Conservation (phyloP, 2,888 invertebrate species). For the Parnassius glacialis region DNA sequence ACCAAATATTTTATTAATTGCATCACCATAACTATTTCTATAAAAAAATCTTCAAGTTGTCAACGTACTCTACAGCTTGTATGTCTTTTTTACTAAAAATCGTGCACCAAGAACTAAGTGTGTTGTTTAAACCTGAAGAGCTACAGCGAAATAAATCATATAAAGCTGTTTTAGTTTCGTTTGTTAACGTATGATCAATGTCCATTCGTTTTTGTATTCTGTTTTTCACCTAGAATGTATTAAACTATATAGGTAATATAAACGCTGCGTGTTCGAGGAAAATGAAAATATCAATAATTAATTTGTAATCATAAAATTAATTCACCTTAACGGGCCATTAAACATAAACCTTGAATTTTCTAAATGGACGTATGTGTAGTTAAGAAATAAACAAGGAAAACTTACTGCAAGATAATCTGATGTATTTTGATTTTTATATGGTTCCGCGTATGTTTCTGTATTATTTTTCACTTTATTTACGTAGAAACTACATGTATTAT, state of each 20-base stretch:
- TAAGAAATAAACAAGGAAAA: not conserved
- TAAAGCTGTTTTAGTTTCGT: slow-evolving; percentile 82
- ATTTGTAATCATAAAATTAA: not conserved
- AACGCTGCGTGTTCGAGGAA: not conserved
- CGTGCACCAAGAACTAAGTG: slow-evolving; percentile 88
- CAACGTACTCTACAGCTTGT: slow-evolving; percentile 86
- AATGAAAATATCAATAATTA: not conserved
- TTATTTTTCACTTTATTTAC: slow-evolving; percentile 49
- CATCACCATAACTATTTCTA: slow-evolving; percentile 65
- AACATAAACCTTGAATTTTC: too few relatives aligned
- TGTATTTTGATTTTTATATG: slow-evolving; percentile 45
- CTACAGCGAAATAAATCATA: slow-evolving; percentile 90
- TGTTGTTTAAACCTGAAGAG: slow-evolving; percentile 78
- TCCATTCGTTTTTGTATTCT: slow-evolving; percentile 78
- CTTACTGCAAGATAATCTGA: slow-evolving; percentile 61
- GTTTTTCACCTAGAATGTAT: slow-evolving; percentile 51
- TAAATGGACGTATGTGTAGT: not conserved
- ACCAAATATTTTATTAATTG: slow-evolving; percentile 82
- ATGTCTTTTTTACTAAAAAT: slow-evolving; percentile 86
- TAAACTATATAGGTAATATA: not conserved
- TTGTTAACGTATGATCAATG: slow-evolving; percentile 53
- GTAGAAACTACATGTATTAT: slow-evolving; percentile 63
- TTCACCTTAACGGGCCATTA: too few relatives aligned
- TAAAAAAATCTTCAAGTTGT: slow-evolving; percentile 87
- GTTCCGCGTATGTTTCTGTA: slow-evolving; percentile 41